These are phyloP conservation scores for Iguana delicatissima DNA, from an alignment of 2,797 vertebrate genomes.

Conservation along the genomic window DNA sequence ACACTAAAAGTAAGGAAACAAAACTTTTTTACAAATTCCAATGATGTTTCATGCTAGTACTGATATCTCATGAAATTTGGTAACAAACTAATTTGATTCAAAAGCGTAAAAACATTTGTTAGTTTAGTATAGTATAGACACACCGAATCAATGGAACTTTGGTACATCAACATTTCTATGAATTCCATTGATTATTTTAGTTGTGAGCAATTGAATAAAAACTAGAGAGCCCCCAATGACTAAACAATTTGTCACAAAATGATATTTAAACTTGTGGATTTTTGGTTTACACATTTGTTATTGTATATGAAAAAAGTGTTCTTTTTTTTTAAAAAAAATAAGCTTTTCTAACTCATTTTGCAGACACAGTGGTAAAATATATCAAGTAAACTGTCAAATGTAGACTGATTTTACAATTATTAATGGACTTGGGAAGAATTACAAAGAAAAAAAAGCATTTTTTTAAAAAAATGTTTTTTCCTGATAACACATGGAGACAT, in stretches of 20 bases:
- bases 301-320: neutral
- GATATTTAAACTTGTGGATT: neutral
- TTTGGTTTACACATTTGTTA: neutral
- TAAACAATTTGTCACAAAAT: neutral
- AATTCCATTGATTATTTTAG: neutral
- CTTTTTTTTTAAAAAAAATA: neutral
- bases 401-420: neutral
- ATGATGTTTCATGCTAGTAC: neutral
- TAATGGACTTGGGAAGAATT: neutral
- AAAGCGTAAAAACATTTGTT: too few relatives aligned
- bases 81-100: neutral
- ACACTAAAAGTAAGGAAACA: neutral
- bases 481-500: neutral
- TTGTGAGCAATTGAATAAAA: neutral
- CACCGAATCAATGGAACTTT: too few relatives aligned
- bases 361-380: neutral
- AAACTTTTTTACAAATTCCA: neutral
- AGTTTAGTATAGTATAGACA: too few relatives aligned
- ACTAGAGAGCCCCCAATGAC: neutral
- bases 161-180: too few relatives aligned
- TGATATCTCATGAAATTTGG: neutral
- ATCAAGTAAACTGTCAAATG: neutral
- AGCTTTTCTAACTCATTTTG: neutral
- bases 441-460: neutral
- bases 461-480: neutral